Evolutionary conservation across 2,797 vertebrate species (phyloP), one percentile per base, ranked within the genome.

Genomic region (Synanceia verrucosa): DNA sequence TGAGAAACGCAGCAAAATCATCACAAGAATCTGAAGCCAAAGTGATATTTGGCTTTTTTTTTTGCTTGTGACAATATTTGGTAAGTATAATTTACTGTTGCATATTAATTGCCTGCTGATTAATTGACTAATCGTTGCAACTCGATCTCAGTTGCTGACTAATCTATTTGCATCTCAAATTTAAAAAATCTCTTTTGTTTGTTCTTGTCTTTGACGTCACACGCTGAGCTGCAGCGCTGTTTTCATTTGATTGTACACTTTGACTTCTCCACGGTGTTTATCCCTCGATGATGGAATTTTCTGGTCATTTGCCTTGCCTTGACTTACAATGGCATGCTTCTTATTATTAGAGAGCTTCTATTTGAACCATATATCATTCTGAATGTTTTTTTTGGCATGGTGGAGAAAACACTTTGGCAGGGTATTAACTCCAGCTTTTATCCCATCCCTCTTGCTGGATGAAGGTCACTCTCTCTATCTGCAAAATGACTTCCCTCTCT

Each of bases 391-490:
- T 88, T 80, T 87, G 83, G 83, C 86, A 81, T 81, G 79, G 79
- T 44, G 74, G 81, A 91, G 87, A 90, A 91, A 72, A 86, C 86
- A 80, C 86, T 91, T 86, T 87, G 88, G 89, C 86, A 88, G 89
- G 81, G 86, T 83, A 90, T 91, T 92, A 91, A 91, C 90, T 90
- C 83, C 47, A 82, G 90, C 89, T 90, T 90, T 92, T 88, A 91
- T 90, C 78, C 89, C 84, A 86, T 87, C 79, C 85, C 81, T 91
- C 86, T 91, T 70, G 75, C 76, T 75, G 81, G 87, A 91, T 90
- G 89, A 92, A 93, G 92, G 91, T 92, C 91, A 93, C 84, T 85
- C 74, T 84, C 85, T 90, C 81, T 91, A 90, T 92, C 91, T 90
- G 83, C 83, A 89, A 85, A 91, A 92, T 88, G 86, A 89, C 90